Evolutionary conservation across 2,888 invertebrate genomes (phyloP), one percentile per base, ranked within the genome.

Genomic region (Pristionchus maxplancki): DNA sequence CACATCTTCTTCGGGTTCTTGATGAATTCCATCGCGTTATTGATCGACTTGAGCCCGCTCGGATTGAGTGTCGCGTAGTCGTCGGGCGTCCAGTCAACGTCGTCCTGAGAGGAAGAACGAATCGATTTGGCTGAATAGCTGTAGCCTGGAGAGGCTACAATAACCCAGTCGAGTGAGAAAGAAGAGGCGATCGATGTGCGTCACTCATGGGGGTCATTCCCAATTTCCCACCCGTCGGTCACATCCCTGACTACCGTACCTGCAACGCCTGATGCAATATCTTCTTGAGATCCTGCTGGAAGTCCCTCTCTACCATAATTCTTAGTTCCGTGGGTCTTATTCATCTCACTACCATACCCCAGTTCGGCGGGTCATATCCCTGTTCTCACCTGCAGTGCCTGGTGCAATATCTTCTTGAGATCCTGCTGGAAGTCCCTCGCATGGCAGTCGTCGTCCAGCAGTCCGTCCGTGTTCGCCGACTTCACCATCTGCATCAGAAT

Each of bases 381-480:
- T 28, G 28, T n/a, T n/a, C n/a, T n/a, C n/a, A 93, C 93, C 90
- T 94, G 94, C 1, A 94, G 91, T 2, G 92, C 93, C 85, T 92
- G 91, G 78, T 94, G 88, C 95, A 95, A 92, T 88, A 92, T 94
- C 34, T 90, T 90, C 89, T 94, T 94, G 24, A 94, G 91, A 82
- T 94, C 94, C 9, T 90, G 92, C 86, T 94, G 94, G 89, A 93
- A 94, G 53, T 94, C 91, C 20, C 94, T 74, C 17, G 94, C 94
- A 78, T 99, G 98, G 94, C 98, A 98, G 95, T 99, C 99, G 94
- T 99, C 99, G 95, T 99, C 99, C 78, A 99, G 95, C 64, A 99
- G 95, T 13, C 96, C 96, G 93, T 96, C 99, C 0, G 99, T 99
- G 95, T 99, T 99, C 95, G 92, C 99, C 91, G 98, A 98, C 95